Evolutionary conservation across 1,140 invertebrate species (phyloP).

Genomic region (Drosophila kanapiae): DNA sequence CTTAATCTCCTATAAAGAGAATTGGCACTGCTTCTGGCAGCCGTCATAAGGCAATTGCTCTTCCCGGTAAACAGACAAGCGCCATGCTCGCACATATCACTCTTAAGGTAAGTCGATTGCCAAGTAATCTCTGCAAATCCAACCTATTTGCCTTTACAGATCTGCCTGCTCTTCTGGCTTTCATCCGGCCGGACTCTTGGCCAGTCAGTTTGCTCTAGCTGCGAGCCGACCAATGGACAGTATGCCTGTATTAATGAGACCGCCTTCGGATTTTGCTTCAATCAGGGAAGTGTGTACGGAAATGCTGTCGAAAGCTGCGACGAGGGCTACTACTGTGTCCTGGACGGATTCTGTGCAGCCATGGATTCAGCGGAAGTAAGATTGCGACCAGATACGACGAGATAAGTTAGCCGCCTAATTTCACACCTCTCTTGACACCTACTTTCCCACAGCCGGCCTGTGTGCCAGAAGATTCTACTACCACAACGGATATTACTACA

Average conservation of each 20-base stretch:
- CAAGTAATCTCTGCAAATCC: neutral
- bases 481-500: constrained; percentile 26
- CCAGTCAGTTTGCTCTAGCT: constrained; percentile 41
- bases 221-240: constrained; percentile 13
- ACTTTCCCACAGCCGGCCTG: constrained; percentile 33
- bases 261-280: constrained; percentile 48
- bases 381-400: neutral
- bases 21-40: constrained; percentile 23
- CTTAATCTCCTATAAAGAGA: constrained; percentile 44
- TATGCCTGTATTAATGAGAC: constrained; percentile 59
- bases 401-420: neutral
- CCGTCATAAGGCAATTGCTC: constrained; percentile 22
- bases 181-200: neutral
- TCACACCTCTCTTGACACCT: neutral
- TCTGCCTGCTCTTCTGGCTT: constrained; percentile 2
- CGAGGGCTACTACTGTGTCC: constrained; percentile 48
- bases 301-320: constrained; percentile 15
- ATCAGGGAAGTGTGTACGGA: neutral
- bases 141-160: neutral
- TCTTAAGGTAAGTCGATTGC: constrained; percentile 4
- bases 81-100: constrained; percentile 10
- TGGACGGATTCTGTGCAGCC: constrained; percentile 28
- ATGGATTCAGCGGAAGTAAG: constrained; percentile 30
- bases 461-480: constrained; percentile 27
- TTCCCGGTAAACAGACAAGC: constrained; percentile 21